Evolutionary conservation across 2,888 invertebrate species (phyloP).

Genomic region (Xanthorhoe spadicearia): DNA sequence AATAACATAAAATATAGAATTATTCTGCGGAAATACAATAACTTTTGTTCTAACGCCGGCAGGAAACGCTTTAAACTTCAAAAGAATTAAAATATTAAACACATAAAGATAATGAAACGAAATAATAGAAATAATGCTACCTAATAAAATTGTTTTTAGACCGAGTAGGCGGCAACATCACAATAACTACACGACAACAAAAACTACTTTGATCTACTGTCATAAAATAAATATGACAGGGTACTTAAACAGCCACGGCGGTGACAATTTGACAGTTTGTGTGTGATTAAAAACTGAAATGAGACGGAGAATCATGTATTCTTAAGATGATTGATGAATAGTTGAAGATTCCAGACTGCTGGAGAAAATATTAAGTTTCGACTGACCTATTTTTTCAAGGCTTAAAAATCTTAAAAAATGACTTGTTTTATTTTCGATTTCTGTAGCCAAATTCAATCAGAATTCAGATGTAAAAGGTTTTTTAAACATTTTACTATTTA

Average conservation of each 20-base stretch:
- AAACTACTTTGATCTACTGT: conserved; percentile 48
- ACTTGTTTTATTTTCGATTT: neutral
- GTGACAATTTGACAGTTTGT: conserved; percentile 43
- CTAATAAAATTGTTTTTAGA: conserved; percentile 30
- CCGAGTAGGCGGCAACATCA: conserved; percentile 35
- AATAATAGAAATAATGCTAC: conserved; percentile 28
- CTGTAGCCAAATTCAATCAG: neutral
- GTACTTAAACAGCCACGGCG: conserved; percentile 40
- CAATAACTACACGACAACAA: conserved; percentile 43
- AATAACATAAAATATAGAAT: neutral
- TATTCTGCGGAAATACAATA: neutral
- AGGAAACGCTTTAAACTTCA: conserved; percentile 17
- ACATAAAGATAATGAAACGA: conserved; percentile 22
- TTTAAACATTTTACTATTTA: neutral
- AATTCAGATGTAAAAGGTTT: neutral
- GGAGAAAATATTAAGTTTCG: conserved; percentile 6
- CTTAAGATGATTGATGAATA: conserved; percentile 19
- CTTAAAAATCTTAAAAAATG: neutral
- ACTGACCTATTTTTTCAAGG: neutral
- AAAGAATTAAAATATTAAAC: conserved; percentile 25
- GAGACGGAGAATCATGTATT: conserved; percentile 6
- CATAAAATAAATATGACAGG: conserved; percentile 48
- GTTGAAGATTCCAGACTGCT: neutral
- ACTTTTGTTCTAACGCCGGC: neutral
- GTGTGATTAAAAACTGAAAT: conserved; percentile 24